Evolutionary conservation across 2,797 vertebrate species (phyloP).

Genomic region (Galago senegalensis): DNA sequence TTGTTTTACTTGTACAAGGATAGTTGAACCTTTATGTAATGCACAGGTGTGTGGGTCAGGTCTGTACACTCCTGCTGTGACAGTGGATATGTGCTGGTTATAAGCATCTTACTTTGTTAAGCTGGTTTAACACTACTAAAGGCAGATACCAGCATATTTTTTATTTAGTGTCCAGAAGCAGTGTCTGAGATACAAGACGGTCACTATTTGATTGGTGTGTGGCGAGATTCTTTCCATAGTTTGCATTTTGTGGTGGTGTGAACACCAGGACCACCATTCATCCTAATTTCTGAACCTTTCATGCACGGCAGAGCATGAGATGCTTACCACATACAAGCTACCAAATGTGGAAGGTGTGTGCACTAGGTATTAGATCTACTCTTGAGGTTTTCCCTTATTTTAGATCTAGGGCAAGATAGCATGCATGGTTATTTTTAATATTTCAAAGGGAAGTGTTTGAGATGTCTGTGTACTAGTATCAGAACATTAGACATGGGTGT

Average conservation of each 20-base stretch:
- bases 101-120: background rate
- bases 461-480: background rate
- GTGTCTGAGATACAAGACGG: background rate
- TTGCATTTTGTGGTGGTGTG: background rate
- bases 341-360: background rate
- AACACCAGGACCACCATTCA: background rate
- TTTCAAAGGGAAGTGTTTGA: background rate
- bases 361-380: background rate
- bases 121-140: background rate
- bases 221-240: background rate
- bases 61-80: background rate
- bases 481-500: background rate
- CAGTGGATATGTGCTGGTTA: no score
- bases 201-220: background rate
- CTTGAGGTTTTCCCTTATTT: slow-evolving; percentile 67
- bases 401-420: slow-evolving; percentile 50
- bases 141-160: background rate
- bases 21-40: background rate
- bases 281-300: background rate
- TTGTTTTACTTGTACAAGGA: background rate
- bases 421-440: slow-evolving; percentile 63
- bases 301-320: background rate
- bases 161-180: background rate
- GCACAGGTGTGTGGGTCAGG: background rate
- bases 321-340: background rate